Conservation (phyloP, 2,113 vertebrate species). For the Perccottus glenii region DNA sequence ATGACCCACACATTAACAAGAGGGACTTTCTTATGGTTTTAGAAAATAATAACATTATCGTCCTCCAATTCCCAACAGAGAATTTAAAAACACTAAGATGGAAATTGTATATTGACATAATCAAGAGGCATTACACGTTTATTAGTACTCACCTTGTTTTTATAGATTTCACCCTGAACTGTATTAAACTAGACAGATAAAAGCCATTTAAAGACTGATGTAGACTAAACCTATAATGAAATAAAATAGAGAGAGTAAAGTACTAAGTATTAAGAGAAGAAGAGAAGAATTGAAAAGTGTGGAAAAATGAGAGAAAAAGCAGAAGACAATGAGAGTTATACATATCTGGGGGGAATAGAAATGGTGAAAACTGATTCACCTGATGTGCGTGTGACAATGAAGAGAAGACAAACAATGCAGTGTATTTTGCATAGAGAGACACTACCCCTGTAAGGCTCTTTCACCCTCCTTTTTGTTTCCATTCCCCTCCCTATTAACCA, state of each 20-base stretch:
- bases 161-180: constrained; percentile 9
- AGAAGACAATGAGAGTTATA: constrained; percentile 52
- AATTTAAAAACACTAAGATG: constrained; percentile 4
- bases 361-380: constrained; percentile 63
- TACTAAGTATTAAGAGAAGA: not conserved
- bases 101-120: constrained; percentile 4
- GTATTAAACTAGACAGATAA: not conserved
- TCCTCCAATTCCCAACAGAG: constrained; percentile 23
- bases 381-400: constrained; percentile 63
- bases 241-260: constrained; percentile 21
- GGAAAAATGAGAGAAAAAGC: constrained; percentile 40
- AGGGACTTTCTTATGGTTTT: constrained; percentile 17
- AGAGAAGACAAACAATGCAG: constrained; percentile 70
- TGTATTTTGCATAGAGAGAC: constrained; percentile 71
- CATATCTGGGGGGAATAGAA: constrained; percentile 58
- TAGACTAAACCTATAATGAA: constrained; percentile 21
- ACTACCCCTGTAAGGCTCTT: constrained; percentile 67
- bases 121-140: not conserved
- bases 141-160: constrained; percentile 33
- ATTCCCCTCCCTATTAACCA: constrained; percentile 75
- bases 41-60: constrained; percentile 22
- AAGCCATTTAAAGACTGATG: not conserved
- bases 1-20: constrained; percentile 56
- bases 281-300: constrained; percentile 22
- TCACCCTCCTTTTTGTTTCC: constrained; percentile 65